Evolutionary conservation across 2,797 vertebrate genomes (phyloP).

Genomic region (Dicrostonyx torquatus): DNA sequence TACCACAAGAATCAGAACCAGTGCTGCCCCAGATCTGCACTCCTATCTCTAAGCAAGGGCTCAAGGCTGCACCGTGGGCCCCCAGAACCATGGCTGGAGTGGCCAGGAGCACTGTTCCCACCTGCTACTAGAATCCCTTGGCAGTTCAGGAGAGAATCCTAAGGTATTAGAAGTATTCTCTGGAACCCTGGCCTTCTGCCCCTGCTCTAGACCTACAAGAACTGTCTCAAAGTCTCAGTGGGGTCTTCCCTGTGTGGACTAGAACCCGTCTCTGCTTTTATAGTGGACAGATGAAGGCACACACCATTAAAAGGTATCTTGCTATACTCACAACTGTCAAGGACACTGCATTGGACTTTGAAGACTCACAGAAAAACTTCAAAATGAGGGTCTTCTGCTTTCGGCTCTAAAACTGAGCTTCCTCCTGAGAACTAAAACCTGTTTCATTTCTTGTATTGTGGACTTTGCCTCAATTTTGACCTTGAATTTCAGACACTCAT

Average conservation of each 20-base stretch:
- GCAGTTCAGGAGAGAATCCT: background rate
- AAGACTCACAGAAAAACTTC: background rate
- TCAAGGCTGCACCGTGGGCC: background rate
- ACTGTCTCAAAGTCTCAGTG: background rate
- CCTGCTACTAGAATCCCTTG: background rate
- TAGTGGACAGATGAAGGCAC: no score
- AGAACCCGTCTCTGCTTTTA: background rate
- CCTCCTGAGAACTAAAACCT: background rate
- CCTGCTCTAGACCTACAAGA: background rate
- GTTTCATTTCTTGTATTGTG: background rate
- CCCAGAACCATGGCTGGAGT: background rate
- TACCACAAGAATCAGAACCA: background rate
- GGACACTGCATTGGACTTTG: fast-evolving
- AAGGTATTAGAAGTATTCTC: background rate
- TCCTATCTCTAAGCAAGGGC: background rate
- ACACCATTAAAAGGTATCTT: background rate
- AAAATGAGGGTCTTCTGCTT: background rate
- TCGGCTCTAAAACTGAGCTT: background rate
- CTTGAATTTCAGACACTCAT: background rate
- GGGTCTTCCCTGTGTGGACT: background rate
- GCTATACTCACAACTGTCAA: no score
- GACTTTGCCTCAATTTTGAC: background rate
- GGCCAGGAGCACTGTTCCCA: no score
- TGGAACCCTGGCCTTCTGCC: background rate
- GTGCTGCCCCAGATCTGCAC: background rate